Conservation (phyloP, 2,113 vertebrate genomes). For the Cynoglossus semilaevis region DNA sequence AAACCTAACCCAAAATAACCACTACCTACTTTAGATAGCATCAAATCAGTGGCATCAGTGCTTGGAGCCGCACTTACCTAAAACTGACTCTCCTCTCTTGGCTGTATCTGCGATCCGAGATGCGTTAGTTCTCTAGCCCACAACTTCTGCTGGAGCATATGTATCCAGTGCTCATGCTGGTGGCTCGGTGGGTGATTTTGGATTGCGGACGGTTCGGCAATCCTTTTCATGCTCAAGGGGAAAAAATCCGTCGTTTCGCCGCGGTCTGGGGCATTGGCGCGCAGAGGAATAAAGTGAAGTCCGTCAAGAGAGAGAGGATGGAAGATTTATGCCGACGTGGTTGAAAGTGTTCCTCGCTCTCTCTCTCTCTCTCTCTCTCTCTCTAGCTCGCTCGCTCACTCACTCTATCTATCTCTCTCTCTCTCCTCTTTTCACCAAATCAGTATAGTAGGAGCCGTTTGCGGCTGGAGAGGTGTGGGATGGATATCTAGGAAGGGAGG, state of each 20-base stretch:
- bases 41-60: conserved; percentile 11
- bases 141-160: conserved; percentile 80
- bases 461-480: conserved; percentile 65
- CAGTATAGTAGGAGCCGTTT: conserved; percentile 45
- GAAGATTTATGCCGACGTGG: conserved; percentile 67
- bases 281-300: conserved; percentile 65
- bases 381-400: no score
- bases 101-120: conserved; percentile 70
- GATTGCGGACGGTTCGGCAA: conserved; percentile 78
- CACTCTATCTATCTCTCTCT: background rate
- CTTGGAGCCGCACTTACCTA: conserved; percentile 69
- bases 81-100: conserved; percentile 76
- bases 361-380: conserved; percentile 13
- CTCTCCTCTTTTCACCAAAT: background rate
- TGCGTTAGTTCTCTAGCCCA: conserved; percentile 73
- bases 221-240: conserved; percentile 80
- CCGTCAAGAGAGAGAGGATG: conserved; percentile 55
- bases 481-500: conserved; percentile 70
- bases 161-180: conserved; percentile 79
- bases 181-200: conserved; percentile 71
- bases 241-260: conserved; percentile 71
- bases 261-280: conserved; percentile 65
- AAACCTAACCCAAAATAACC: conserved; percentile 37
- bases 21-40: conserved; percentile 6
- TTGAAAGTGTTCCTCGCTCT: conserved; percentile 53